These are phyloP conservation scores for Cotesia chilonis DNA, from an alignment of 1,140 invertebrate species.

Conservation along the genomic window DNA sequence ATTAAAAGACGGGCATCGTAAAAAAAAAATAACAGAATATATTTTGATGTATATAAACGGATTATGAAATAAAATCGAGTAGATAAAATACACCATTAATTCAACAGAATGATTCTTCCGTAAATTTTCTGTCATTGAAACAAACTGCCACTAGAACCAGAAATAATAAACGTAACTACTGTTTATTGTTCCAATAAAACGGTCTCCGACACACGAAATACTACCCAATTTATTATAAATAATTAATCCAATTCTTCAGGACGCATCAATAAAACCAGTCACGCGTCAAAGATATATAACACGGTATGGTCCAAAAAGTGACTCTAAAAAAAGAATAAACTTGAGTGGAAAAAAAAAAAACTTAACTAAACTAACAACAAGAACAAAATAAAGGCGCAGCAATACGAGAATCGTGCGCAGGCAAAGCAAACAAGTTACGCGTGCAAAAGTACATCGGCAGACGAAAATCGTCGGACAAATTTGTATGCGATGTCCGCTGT, in stretches of 20 bases:
- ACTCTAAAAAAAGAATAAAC: neutral
- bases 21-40: too few species aligned
- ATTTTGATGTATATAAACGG: too few species aligned
- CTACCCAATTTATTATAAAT: neutral
- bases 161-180: too few species aligned
- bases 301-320: neutral
- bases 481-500: constrained; percentile 38
- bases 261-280: constrained; percentile 13
- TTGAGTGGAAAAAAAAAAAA: neutral
- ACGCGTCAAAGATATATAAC: constrained; percentile 23
- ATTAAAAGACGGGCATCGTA: too few species aligned
- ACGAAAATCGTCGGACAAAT: constrained; percentile 32
- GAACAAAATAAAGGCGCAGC: neutral
- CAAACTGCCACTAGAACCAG: too few species aligned
- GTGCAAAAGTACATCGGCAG: neutral
- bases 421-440: constrained; percentile 24
- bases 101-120: too few species aligned
- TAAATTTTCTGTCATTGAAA: too few species aligned
- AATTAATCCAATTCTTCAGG: neutral
- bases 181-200: neutral
- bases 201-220: neutral
- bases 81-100: too few species aligned
- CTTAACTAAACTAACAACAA: neutral
- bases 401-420: constrained; percentile 27
- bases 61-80: too few species aligned